phyloP scores from a whole-genome alignment of 1,140 invertebrate species.

The Drosophila lacertosa region DNA sequence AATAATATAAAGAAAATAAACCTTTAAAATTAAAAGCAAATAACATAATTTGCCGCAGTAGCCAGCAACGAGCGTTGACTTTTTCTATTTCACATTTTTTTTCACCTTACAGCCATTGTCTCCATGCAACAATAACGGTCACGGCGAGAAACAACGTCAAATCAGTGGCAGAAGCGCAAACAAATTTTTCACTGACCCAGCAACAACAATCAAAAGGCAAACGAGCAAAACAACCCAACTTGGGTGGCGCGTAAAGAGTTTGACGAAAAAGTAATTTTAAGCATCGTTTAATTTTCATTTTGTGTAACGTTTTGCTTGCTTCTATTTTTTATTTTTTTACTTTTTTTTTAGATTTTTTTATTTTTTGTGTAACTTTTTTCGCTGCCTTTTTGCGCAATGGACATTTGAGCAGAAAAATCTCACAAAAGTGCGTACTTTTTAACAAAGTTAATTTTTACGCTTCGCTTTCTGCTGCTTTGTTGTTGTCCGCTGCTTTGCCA shows the following conservation, averaged over 20 bases:
- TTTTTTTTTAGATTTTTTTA: conserved; percentile 9
- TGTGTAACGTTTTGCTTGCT: conserved; percentile 31
- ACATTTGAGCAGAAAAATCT: conserved; percentile 70
- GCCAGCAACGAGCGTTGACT: background rate
- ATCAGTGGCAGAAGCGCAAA: conserved; percentile 31
- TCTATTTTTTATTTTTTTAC: conserved; percentile 9
- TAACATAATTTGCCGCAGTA: conserved; percentile 39
- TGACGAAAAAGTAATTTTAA: conserved; percentile 81
- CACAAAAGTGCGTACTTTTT: conserved; percentile 64
- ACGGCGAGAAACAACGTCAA: conserved; percentile 1
- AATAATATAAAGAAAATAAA: conserved; percentile 71
- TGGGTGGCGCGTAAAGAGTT: conserved; percentile 60
- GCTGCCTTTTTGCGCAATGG: conserved; percentile 56
- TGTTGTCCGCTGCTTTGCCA: conserved; percentile 9
- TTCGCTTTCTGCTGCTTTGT: conserved; percentile 54
- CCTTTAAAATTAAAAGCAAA: conserved; percentile 43
- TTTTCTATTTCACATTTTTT: conserved; percentile 4
- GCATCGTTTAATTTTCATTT: conserved; percentile 81
- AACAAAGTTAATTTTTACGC: conserved; percentile 79
- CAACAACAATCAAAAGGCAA: conserved; percentile 7
- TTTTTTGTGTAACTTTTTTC: conserved; percentile 65
- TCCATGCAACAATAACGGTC: conserved; percentile 6
- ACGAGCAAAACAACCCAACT: conserved; percentile 25
- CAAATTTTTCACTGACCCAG: conserved; percentile 34
- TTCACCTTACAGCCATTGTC: conserved; percentile 26